Evolutionary conservation across 2,113 vertebrate species (phyloP).

Genomic region (Tilapia sparmanii): DNA sequence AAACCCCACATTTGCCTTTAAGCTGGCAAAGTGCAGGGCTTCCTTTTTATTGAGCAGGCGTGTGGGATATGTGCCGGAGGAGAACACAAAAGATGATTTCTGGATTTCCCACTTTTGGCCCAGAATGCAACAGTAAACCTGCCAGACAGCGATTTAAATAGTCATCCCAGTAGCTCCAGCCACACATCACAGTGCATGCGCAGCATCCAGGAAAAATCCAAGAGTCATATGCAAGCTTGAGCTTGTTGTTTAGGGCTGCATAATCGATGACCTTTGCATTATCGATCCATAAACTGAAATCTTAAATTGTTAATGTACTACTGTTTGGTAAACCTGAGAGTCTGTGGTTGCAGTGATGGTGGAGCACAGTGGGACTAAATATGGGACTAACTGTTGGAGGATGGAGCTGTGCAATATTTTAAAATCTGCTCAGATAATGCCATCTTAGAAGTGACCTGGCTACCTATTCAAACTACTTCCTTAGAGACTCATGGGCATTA

Average conservation of each 20-base stretch:
- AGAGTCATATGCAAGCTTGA: neutral
- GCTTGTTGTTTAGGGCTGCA: neutral
- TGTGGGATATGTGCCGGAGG: conserved; percentile 29
- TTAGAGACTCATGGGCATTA: neutral
- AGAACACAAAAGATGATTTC: conserved; percentile 30
- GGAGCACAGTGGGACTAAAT: neutral
- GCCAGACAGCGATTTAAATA: neutral
- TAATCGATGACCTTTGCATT: neutral
- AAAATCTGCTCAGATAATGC: neutral
- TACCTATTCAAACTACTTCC: neutral
- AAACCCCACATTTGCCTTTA: neutral
- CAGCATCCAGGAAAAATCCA: neutral
- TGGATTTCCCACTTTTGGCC: conserved; percentile 39
- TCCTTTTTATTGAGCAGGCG: conserved; percentile 19
- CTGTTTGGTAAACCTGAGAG: neutral
- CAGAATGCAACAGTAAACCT: neutral
- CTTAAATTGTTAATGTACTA: neutral
- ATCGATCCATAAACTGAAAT: neutral
- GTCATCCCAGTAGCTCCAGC: neutral
- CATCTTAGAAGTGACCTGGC: neutral
- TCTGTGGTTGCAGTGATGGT: neutral
- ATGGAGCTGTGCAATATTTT: neutral
- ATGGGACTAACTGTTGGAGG: neutral
- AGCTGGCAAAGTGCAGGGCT: neutral
- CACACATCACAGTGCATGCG: neutral